A percentile compares a stretch with the other conserved stretches of the same genome.
These are phyloP conservation scores for Eucidaris tribuloides DNA, from an alignment of 35 echinoderm and acorn worm genomes.

Conservation along the genomic window DNA sequence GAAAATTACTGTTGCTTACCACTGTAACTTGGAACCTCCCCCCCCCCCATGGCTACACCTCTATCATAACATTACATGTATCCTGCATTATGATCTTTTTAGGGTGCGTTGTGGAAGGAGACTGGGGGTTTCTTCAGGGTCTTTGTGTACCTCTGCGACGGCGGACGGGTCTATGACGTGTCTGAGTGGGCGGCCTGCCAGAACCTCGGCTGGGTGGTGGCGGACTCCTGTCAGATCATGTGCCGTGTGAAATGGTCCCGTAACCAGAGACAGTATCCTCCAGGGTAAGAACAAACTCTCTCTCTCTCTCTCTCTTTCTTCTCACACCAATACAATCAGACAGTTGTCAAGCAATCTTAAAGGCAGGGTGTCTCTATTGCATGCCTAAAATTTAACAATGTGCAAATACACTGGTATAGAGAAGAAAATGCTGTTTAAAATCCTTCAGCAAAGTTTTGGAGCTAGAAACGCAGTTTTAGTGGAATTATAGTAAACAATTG, in stretches of 20 bases:
- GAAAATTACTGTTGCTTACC: neutral
- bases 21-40: neutral
- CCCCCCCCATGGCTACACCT: neutral
- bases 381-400: no score
- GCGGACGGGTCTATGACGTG: conserved; percentile 48
- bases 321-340: no score
- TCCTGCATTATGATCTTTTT: neutral
- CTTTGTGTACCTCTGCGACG: conserved; percentile 47
- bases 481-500: no score
- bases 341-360: no score
- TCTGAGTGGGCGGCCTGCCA: conserved; percentile 80
- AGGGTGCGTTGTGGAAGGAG: conserved; percentile 74
- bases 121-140: conserved; percentile 34
- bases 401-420: no score
- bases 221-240: conserved; percentile 28
- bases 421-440: no score
- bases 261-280: neutral
- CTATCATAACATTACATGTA: neutral
- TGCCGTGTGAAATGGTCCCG: conserved; percentile 7
- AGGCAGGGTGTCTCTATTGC: no score
- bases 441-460: no score
- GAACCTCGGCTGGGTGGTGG: conserved; percentile 8
- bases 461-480: no score
- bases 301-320: no score
- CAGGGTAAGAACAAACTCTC: no score